Evolutionary conservation across 2,888 invertebrate genomes (phyloP).

Genomic region (Omphaloscelis lunosa): DNA sequence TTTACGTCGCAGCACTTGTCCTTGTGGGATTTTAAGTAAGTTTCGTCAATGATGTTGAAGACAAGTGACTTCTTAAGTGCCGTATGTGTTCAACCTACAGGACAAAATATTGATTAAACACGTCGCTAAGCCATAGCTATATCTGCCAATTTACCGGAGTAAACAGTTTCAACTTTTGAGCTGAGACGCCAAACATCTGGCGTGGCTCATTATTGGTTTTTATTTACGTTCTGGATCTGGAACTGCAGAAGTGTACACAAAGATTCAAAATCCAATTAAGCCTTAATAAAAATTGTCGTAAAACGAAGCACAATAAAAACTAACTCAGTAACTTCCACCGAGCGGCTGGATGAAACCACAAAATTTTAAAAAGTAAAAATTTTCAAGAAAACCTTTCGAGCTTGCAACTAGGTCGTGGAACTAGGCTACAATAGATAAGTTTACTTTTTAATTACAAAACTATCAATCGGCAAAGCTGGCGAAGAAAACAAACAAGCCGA

Average conservation of each 20-base stretch:
- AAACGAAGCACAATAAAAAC: slow-evolving; percentile 21
- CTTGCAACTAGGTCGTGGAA: slow-evolving; percentile 12
- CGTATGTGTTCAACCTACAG: slow-evolving; percentile 3
- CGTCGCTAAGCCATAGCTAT: not conserved
- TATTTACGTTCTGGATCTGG: not conserved
- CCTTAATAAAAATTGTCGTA: not conserved
- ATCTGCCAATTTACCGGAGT: not conserved
- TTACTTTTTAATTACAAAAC: slow-evolving; percentile 48
- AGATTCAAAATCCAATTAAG: slow-evolving; percentile 15
- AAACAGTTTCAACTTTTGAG: not conserved
- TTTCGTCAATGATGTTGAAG: not conserved
- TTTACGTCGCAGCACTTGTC: not conserved
- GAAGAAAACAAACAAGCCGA: slow-evolving; percentile 33
- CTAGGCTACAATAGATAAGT: slow-evolving; percentile 33
- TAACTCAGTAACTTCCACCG: not conserved
- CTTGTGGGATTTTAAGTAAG: not conserved
- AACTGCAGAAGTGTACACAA: not conserved
- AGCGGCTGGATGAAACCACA: slow-evolving; percentile 5
- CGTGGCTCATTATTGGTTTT: not conserved
- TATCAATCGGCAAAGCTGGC: slow-evolving; percentile 31
- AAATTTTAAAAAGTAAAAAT: slow-evolving; percentile 1
- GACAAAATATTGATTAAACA: not conserved
- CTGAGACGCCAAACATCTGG: not conserved
- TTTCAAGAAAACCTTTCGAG: slow-evolving; percentile 15
- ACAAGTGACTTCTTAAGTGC: not conserved